Conservation (phyloP, 2,888 invertebrate genomes). For the Morpho helenor region DNA sequence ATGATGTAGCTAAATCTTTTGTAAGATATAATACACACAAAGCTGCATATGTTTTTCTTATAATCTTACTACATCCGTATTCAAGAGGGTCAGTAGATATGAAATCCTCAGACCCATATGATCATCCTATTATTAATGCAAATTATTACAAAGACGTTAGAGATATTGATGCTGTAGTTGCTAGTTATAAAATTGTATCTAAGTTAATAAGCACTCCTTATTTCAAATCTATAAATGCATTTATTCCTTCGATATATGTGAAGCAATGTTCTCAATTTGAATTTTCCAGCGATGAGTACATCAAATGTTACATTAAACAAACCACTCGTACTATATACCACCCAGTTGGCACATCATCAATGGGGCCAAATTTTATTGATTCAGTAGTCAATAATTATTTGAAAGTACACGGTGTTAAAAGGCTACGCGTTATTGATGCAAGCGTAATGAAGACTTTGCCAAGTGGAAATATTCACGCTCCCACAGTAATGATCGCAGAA, state of each 20-base stretch:
- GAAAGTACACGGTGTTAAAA: slow-evolving; percentile 80
- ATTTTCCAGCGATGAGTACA: slow-evolving; percentile 43
- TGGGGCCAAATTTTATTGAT: slow-evolving; percentile 63
- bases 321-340: slow-evolving; percentile 77
- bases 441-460: slow-evolving; percentile 88
- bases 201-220: slow-evolving; percentile 40
- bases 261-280: slow-evolving; percentile 38
- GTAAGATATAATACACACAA: slow-evolving; percentile 39
- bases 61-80: slow-evolving; percentile 65
- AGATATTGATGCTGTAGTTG: slow-evolving; percentile 60
- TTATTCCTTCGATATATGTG: slow-evolving; percentile 40
- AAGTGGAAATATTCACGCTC: slow-evolving; percentile 89
- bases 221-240: slow-evolving; percentile 42
- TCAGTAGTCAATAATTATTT: slow-evolving; percentile 76
- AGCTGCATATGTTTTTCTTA: slow-evolving; percentile 45
- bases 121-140: slow-evolving; percentile 79
- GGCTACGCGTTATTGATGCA: slow-evolving; percentile 85
- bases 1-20: slow-evolving; percentile 3
- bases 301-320: slow-evolving; percentile 67
- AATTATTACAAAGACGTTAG: slow-evolving; percentile 80
- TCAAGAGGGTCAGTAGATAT: slow-evolving; percentile 79
- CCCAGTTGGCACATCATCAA: slow-evolving; percentile 82
- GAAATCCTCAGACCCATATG: slow-evolving; percentile 73
- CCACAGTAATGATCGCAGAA: slow-evolving; percentile 89
- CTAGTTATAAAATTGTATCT: slow-evolving; percentile 44